phyloP scores from a whole-genome alignment of 2,113 vertebrate species.

The Potamarius usumacintae region DNA sequence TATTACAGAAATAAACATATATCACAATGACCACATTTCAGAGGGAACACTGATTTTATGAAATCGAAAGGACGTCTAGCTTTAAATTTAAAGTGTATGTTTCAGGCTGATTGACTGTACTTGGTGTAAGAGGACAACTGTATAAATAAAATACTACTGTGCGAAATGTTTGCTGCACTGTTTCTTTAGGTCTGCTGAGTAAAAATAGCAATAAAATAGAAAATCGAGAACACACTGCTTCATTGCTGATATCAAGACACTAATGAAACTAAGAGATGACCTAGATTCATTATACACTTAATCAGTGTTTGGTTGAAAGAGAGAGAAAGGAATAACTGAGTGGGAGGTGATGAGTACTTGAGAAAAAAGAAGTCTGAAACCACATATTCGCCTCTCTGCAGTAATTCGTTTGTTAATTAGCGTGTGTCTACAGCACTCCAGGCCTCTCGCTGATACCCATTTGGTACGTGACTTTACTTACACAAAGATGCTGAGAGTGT shows the following conservation, averaged over 20 bases:
- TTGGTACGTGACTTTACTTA: constrained; percentile 51
- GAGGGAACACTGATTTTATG: no score
- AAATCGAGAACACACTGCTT: background rate
- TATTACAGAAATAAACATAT: no score
- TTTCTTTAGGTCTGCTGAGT: background rate
- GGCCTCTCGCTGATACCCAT: constrained; percentile 47
- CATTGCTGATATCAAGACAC: background rate
- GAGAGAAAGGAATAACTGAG: constrained; percentile 23
- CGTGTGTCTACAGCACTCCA: constrained; percentile 43
- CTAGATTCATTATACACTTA: constrained; percentile 21
- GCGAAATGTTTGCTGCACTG: background rate
- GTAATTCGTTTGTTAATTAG: constrained; percentile 59
- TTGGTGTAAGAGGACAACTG: no score
- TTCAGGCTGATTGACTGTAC: no score
- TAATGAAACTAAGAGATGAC: background rate
- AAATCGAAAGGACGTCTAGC: no score
- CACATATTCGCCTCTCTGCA: constrained; percentile 40
- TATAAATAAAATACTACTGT: no score
- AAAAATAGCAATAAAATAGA: background rate
- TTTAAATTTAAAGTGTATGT: no score
- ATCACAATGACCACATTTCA: no score
- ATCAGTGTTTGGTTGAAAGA: constrained; percentile 2
- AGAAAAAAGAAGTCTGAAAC: constrained; percentile 45
- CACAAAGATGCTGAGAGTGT: constrained; percentile 29
- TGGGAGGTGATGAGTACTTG: constrained; percentile 42